These are phyloP conservation scores for Acropora tenuis DNA, from an alignment of 64 coral and sea anemone genomes.

Conservation along the genomic window DNA sequence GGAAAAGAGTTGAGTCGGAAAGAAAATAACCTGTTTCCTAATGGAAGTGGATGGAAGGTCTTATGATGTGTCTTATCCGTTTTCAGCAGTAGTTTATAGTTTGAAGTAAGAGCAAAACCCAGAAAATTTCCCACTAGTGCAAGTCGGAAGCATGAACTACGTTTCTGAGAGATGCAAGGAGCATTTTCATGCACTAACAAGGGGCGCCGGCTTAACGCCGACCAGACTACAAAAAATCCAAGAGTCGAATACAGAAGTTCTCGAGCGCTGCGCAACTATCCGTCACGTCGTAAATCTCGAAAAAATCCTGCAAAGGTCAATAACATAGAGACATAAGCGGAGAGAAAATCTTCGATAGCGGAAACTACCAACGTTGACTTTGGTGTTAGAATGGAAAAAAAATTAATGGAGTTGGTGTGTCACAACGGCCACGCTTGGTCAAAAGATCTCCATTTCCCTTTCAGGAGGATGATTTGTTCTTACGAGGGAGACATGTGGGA, in stretches of 20 bases:
- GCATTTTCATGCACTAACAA: neutral
- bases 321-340: neutral
- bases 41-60: too few species aligned
- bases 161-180: constrained; percentile 16
- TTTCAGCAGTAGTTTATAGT: too few species aligned
- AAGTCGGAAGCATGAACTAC: constrained; percentile 11
- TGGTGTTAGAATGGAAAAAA: too few species aligned
- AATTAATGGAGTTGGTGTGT: neutral
- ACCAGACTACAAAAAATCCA: neutral
- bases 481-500: constrained; percentile 36
- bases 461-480: neutral
- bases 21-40: too few species aligned
- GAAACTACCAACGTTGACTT: neutral
- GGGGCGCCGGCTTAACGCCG: neutral
- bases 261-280: neutral
- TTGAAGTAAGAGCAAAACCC: neutral
- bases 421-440: constrained; percentile 37
- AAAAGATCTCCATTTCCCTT: neutral
- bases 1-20: too few species aligned
- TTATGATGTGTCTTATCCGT: too few species aligned
- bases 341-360: neutral
- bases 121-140: neutral
- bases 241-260: neutral
- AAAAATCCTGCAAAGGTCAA: neutral
- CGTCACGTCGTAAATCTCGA: neutral